A percentile compares a stretch with the other conserved stretches of the same genome.
These are phyloP conservation scores for Malurus elegans DNA, from an alignment of 2,113 vertebrate genomes.

Conservation along the genomic window DNA sequence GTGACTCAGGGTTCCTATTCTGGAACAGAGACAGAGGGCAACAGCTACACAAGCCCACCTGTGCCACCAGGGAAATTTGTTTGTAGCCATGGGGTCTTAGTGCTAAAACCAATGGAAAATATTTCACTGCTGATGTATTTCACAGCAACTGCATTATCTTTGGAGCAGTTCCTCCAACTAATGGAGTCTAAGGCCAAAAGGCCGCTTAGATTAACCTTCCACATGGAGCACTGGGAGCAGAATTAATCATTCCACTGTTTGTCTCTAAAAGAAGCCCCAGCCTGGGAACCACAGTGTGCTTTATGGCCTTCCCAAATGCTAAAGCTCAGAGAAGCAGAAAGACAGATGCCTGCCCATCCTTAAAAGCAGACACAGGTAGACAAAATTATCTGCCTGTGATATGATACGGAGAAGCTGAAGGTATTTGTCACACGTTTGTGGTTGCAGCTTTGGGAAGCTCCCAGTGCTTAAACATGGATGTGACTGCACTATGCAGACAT, in stretches of 20 bases:
- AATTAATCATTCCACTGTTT: background rate
- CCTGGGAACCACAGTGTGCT: background rate
- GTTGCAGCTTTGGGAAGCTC: background rate
- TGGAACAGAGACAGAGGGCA: background rate
- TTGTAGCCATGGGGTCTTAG: background rate
- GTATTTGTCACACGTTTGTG: background rate
- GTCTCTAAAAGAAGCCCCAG: background rate
- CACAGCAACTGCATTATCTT: background rate
- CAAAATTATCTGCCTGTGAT: background rate
- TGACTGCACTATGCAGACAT: background rate
- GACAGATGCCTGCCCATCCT: background rate
- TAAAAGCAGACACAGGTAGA: background rate
- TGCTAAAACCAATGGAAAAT: background rate
- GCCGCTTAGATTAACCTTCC: background rate
- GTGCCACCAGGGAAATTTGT: background rate
- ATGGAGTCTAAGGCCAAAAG: background rate
- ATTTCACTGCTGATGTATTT: background rate
- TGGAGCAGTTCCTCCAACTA: background rate
- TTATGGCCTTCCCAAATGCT: background rate
- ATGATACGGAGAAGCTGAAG: background rate
- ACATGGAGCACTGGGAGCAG: background rate
- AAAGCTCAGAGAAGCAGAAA: background rate
- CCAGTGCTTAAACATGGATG: background rate
- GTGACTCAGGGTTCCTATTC: background rate
- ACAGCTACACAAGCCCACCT: background rate